Evolutionary conservation across 2,797 vertebrate genomes (phyloP), one percentile per base, ranked within the genome.

Genomic region (Macrochelys suwanniensis): DNA sequence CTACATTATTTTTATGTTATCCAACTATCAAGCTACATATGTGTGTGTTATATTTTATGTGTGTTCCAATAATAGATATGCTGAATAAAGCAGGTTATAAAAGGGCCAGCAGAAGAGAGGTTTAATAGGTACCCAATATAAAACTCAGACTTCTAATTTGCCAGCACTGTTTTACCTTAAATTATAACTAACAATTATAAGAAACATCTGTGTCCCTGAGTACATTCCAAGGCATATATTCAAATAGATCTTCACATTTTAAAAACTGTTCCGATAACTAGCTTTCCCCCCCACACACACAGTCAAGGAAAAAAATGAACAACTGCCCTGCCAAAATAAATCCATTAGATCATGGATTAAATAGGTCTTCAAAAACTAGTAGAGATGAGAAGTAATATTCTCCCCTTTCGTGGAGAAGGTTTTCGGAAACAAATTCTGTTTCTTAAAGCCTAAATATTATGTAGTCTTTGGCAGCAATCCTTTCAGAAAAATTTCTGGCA

Each of bases 281-380:
- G 10, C 26, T 87, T 87, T 10, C 90, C 56, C 33, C 1, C 15
- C 31, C 16, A n/a, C n/a, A n/a, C n/a, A n/a, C n/a, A n/a, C 17
- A 42, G 3, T 9, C 17, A 37, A 4, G 11, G 11, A 3, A 8
- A 8, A 74, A 54, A 88, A 93, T 92, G 12, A 28, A 77, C 16
- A 85, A 3, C 3, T 71, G 6, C 51, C 53, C 77, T 83, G 90
- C 76, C 94, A 95, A 96, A 97, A 82, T 47, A 94, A 95, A 93
- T 90, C 79, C 54, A 78, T 94, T 95, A 94, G 31, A 33, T 97
- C 82, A 94, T 85, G 65, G 71, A 87, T 93, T 88, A 89, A 87
- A 89, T 45, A 76, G 89, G 80, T 93, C 85, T 91, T 96, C 76
- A 85, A 89, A 94, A 93, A 94, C 26, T 11, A 0, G 0, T 88